These are phyloP conservation scores for Argyrosomus japonicus DNA, from an alignment of 2,113 vertebrate genomes.

Conservation along the genomic window DNA sequence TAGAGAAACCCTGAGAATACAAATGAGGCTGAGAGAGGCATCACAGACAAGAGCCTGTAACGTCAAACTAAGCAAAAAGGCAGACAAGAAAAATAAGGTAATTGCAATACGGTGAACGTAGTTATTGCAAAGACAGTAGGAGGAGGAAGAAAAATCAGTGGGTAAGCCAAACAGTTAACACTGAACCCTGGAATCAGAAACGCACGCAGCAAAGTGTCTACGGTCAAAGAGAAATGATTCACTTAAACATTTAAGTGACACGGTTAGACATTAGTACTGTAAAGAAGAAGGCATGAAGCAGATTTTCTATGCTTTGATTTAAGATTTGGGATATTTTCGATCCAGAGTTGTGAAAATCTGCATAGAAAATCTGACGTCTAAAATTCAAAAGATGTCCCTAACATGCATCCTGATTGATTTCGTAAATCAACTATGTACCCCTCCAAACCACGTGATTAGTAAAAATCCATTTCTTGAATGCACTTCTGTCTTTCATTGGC, in stretches of 20 bases:
- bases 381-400: slow-evolving; percentile 31
- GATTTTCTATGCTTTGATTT: slow-evolving; percentile 68
- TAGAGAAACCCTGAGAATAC: slow-evolving; percentile 47
- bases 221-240: slow-evolving; percentile 33
- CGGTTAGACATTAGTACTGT: slow-evolving; percentile 61
- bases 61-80: slow-evolving; percentile 60
- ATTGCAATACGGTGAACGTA: slow-evolving; percentile 58
- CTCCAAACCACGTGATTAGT: slow-evolving; percentile 66
- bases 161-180: slow-evolving; percentile 58
- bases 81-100: slow-evolving; percentile 51
- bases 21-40: slow-evolving; percentile 46
- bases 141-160: slow-evolving; percentile 42
- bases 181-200: slow-evolving; percentile 68
- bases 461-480: slow-evolving; percentile 40
- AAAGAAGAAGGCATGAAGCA: slow-evolving; percentile 43
- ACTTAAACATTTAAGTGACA: slow-evolving; percentile 10
- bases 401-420: slow-evolving; percentile 65
- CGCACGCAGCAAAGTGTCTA: slow-evolving; percentile 36
- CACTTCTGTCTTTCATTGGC: slow-evolving; percentile 51
- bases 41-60: slow-evolving; percentile 57
- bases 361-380: slow-evolving; percentile 72
- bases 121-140: slow-evolving; percentile 56
- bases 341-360: slow-evolving; percentile 15
- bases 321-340: not conserved
- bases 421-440: slow-evolving; percentile 15